Conservation (phyloP, 2,888 invertebrate species). For the Drosophila antonietae region DNA sequence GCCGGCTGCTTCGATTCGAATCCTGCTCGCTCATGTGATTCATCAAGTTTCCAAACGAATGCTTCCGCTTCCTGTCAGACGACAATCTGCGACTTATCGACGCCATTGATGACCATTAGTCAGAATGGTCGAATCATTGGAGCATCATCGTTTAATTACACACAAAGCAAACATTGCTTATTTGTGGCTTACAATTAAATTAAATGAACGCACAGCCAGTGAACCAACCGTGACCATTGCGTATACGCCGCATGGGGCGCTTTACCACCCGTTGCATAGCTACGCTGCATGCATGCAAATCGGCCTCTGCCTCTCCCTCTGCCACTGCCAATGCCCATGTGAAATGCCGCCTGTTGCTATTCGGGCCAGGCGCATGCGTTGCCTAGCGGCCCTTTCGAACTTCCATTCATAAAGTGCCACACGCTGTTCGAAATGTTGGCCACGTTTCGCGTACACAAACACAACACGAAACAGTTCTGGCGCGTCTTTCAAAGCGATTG, state of each 20-base stretch:
- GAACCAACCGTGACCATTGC: constrained; percentile 22
- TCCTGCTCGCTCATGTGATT: constrained; percentile 32
- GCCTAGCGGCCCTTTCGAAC: constrained; percentile 34
- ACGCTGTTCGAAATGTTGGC: constrained; percentile 44
- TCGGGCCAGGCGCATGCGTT: constrained; percentile 42
- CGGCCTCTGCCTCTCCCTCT: constrained; percentile 6
- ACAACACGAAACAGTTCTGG: constrained; percentile 52
- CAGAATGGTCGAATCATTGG: constrained; percentile 22
- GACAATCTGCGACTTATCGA: constrained; percentile 28
- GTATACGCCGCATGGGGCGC: constrained; percentile 39
- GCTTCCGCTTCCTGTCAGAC: constrained; percentile 21
- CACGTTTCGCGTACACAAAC: neutral
- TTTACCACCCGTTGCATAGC: constrained; percentile 10
- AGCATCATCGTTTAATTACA: constrained; percentile 25
- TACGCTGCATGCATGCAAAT: constrained; percentile 45
- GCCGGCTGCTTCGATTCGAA: constrained; percentile 36
- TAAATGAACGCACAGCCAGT: constrained; percentile 18
- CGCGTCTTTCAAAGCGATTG: constrained; percentile 64
- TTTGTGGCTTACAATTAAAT: constrained; percentile 35
- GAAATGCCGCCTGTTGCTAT: constrained; percentile 50
- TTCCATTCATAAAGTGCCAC: constrained; percentile 64
- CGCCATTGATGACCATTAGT: constrained; percentile 37
- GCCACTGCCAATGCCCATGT: constrained; percentile 12
- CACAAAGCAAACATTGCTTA: neutral
- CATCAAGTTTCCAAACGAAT: constrained; percentile 41